Percentiles rank a stretch among this genome's conserved stretches.
Conservation (phyloP, 1,140 invertebrate genomes). For the Drosophila nigrodunni region DNA sequence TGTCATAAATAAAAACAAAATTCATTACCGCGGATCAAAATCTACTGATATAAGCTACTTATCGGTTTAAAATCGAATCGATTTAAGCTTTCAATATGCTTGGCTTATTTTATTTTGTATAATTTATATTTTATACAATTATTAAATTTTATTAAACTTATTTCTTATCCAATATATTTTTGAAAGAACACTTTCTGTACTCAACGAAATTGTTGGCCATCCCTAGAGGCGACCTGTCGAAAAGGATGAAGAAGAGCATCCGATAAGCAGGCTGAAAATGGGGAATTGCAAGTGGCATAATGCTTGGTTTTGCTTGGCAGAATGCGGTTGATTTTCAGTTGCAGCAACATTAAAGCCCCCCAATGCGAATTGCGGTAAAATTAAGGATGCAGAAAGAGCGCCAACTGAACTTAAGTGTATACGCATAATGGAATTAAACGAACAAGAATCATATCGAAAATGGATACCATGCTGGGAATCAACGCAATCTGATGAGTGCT, state of each 20-base stretch:
- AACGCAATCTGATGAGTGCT: no score
- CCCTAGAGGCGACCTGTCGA: neutral
- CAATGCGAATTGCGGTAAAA: conserved; percentile 1
- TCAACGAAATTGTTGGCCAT: no score
- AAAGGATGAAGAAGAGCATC: neutral
- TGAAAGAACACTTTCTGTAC: no score
- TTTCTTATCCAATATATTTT: no score
- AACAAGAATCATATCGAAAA: neutral
- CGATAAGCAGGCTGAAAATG: neutral
- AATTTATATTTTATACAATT: no score
- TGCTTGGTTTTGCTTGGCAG: neutral
- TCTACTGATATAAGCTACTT: no score
- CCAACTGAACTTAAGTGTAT: neutral
- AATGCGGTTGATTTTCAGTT: conserved; percentile 10
- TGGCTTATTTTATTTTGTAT: no score
- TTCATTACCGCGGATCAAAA: no score
- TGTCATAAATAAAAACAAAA: no score
- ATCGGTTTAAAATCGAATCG: no score
- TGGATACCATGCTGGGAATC: neutral
- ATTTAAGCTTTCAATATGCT: no score
- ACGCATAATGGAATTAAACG: neutral
- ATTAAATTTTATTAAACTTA: no score
- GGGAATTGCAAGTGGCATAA: neutral
- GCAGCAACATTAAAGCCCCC: conserved; percentile 16
- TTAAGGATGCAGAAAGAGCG: conserved; percentile 14